Percentiles rank a stretch among this genome's conserved stretches.
phyloP scores from a whole-genome alignment of 2,797 vertebrate species.

The Nyctibius grandis region DNA sequence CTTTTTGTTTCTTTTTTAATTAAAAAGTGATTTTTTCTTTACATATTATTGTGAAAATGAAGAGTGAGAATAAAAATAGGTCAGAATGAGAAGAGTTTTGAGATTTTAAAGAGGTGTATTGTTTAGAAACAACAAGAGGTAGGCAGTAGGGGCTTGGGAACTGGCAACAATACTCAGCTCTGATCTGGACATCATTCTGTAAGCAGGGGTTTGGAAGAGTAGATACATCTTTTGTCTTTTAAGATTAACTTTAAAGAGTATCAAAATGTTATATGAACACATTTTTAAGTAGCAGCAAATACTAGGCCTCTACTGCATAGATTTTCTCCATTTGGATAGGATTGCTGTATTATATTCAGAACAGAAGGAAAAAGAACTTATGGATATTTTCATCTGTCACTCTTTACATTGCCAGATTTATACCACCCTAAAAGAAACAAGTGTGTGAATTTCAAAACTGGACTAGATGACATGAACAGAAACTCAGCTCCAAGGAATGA shows the following conservation, averaged over 20 bases:
- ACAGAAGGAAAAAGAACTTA: background rate
- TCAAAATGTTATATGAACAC: background rate
- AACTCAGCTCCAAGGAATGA: background rate
- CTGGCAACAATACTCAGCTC: background rate
- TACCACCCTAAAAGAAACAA: background rate
- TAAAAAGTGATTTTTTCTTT: constrained; percentile 8
- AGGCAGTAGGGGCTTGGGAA: background rate
- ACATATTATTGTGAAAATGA: background rate
- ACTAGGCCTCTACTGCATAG: background rate
- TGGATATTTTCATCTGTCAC: background rate
- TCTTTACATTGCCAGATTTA: background rate
- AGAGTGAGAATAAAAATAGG: background rate
- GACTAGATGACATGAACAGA: background rate
- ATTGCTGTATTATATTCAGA: background rate
- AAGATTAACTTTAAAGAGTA: background rate
- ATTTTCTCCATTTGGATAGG: background rate
- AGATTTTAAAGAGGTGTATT: background rate
- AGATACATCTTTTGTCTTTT: background rate
- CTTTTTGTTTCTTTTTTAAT: background rate
- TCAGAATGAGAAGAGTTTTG: background rate
- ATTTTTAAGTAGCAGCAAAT: background rate
- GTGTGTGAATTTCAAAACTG: background rate
- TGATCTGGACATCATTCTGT: background rate
- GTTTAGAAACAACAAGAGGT: background rate
- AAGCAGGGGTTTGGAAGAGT: background rate